Base-by-base conservation (phyloP, 1,140 invertebrate genomes). In the Dryas iulia region DNA sequence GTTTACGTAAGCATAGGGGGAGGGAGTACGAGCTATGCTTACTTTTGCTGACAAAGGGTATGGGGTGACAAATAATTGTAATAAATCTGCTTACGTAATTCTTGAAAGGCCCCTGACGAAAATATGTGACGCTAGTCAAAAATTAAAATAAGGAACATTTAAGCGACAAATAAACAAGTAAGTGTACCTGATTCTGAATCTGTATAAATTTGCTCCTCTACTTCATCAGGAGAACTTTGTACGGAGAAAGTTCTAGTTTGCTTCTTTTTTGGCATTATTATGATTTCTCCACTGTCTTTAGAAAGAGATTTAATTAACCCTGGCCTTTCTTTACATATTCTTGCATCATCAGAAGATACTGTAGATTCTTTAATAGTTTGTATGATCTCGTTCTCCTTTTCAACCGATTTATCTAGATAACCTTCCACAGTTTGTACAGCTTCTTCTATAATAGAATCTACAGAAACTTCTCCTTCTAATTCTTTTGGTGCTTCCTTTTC, bases 121-220 rank as follows among this genome's bases (percentile, higher is more conserved):
- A n/a, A n/a, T n/a, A n/a, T n/a, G n/a, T n/a, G n/a, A n/a, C n/a
- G n/a, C n/a, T n/a, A n/a, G n/a, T n/a, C n/a, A n/a, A n/a, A n/a
- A n/a, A n/a, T n/a, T n/a, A n/a, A n/a, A n/a, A n/a, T n/a, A n/a
- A n/a, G n/a, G n/a, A n/a, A n/a, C n/a, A n/a, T n/a, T n/a, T n/a
- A n/a, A n/a, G n/a, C n/a, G n/a, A 21, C 6, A 47, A 47, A 18
- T 21, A 60, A 58, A n/a, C n/a, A n/a, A n/a, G n/a, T n/a, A 23
- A 35, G 8, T 11, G 54, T 81, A 92, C 92, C 92, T 70, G 92
- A 93, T 84, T 93, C 92, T 11, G 92, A 92, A 77, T 93, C 92
- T 39, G 92, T 92, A 60, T 92, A 93, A 69, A 93, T 92, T 74
- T 93, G 91, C 74, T 93, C 92, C 77, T 93, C 92, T 6, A 93